Base-by-base conservation (phyloP, 2,888 invertebrate genomes). In the Rapana venosa region DNA sequence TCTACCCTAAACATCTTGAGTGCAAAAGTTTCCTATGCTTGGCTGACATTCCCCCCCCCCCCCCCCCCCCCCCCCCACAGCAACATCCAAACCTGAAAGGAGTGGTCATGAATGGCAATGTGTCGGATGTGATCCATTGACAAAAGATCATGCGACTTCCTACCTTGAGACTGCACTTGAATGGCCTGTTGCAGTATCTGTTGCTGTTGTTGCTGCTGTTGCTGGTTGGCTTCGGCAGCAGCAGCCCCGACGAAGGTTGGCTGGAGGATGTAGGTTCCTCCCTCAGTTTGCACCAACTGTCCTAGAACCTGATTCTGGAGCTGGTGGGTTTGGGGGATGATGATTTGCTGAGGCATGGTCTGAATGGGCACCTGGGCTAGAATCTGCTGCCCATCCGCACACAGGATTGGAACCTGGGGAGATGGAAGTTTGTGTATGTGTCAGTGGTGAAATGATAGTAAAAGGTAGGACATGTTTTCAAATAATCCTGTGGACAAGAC, bases 231-330 rank as follows among this genome's bases (percentile, higher is more conserved):
- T 20, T 87, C 74, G n/a, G 90, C 89, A 77, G 91, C 90, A 58
- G 91, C 86, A 66, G 91, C 79, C 35, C 91, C 90, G 61, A 92
- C 83, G 74, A 91, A 81, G 8, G 94, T 91, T 0, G 98, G 98
- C 95, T 99, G 98, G 96, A 98, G 98, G 90, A 98, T 97, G 93
- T 98, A 98, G 0, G 99, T 99, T 0, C 99, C 99, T 96, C 98
- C 98, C 0, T 98, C 97, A 0, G 98, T 98, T 96, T 98, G 99
- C 70, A 99, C 97, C 81, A 99, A 97, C 96, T 98, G 98, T 47
- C 94, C 93, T 32, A 94, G 88, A 83, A 93, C 86, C 90, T 93
- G 93, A n/a, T 91, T 92, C 90, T 93, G 92, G 56, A 93, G 93
- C 86, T 94, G 93, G 8, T 94, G 94, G 20, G 70, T 32, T 22